phyloP scores from a whole-genome alignment of 1,140 invertebrate species.

The Matsumurasca onukii region DNA sequence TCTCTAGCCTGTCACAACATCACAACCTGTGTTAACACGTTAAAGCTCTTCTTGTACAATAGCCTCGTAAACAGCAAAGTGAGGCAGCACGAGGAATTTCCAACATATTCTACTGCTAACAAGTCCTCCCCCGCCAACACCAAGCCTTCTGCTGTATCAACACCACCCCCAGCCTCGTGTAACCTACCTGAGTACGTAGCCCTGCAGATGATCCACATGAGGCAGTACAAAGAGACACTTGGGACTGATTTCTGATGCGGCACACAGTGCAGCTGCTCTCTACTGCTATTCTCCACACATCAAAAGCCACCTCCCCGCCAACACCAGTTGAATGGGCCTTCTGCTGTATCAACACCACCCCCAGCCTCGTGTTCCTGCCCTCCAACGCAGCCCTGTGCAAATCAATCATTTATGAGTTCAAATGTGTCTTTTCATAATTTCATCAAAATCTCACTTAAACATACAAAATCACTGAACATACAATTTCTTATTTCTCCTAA shows the following conservation, averaged over 20 bases:
- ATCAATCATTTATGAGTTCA: too few relatives aligned
- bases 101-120: slow-evolving; percentile 69
- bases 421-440: too few relatives aligned
- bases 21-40: too few relatives aligned
- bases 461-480: background rate
- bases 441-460: background rate
- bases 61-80: too few relatives aligned
- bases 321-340: slow-evolving; percentile 68
- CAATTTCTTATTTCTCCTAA: slow-evolving; percentile 7
- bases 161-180: slow-evolving; percentile 83
- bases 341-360: slow-evolving; percentile 88
- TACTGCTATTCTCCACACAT: slow-evolving; percentile 66
- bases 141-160: slow-evolving; percentile 78
- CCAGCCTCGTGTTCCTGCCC: slow-evolving; percentile 83
- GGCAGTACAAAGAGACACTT: slow-evolving; percentile 91
- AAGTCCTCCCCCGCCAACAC: slow-evolving; percentile 71
- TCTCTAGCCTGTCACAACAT: slow-evolving; percentile 71
- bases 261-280: slow-evolving; percentile 89
- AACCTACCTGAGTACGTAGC: slow-evolving; percentile 64
- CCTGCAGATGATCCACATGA: slow-evolving; percentile 79
- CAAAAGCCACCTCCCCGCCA: slow-evolving; percentile 60
- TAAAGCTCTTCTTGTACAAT: slow-evolving; percentile 16
- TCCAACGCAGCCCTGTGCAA: slow-evolving; percentile 62
- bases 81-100: too few relatives aligned
- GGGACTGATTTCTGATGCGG: slow-evolving; percentile 86